A percentile compares a stretch with the other conserved stretches of the same genome.
Conservation (phyloP, 2,113 vertebrate genomes). For the Coreoperca whiteheadi region DNA sequence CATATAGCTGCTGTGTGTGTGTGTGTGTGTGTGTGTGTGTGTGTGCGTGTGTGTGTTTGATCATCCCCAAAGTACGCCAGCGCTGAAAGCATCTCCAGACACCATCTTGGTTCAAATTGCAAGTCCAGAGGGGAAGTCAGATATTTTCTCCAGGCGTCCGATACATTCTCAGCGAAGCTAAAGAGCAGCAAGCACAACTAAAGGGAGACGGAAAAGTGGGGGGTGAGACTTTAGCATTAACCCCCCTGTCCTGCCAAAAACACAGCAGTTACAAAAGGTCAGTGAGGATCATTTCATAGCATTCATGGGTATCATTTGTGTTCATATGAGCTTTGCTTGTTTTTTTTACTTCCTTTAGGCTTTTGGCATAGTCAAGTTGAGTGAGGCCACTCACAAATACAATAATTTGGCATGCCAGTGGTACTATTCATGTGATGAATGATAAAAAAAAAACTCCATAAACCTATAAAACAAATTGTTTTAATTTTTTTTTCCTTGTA, state of each 20-base stretch:
- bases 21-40: conserved; percentile 27
- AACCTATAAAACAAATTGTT: too few species aligned
- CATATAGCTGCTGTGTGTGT: conserved; percentile 27
- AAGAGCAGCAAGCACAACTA: not conserved
- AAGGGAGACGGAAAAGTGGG: not conserved
- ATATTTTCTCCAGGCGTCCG: conserved; percentile 15
- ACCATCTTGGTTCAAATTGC: conserved; percentile 38
- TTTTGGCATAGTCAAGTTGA: not conserved
- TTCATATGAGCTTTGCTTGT: not conserved
- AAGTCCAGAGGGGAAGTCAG: conserved; percentile 37
- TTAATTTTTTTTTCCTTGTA: too few species aligned
- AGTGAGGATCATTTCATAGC: not conserved
- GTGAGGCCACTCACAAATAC: too few species aligned
- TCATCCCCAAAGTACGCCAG: conserved; percentile 41
- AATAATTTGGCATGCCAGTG: not conserved
- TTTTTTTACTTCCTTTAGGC: not conserved
- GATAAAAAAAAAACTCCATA: too few species aligned
- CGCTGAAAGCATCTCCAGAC: conserved; percentile 40
- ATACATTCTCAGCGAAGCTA: not conserved
- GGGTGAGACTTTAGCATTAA: not conserved
- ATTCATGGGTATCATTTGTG: conserved; percentile 1
- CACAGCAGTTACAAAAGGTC: not conserved
- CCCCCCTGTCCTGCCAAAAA: not conserved
- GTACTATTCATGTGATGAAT: too few species aligned
- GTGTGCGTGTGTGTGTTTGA: conserved; percentile 28